phyloP scores from a whole-genome alignment of 92 coral and sea anemone genomes.

The Ricordea florida region DNA sequence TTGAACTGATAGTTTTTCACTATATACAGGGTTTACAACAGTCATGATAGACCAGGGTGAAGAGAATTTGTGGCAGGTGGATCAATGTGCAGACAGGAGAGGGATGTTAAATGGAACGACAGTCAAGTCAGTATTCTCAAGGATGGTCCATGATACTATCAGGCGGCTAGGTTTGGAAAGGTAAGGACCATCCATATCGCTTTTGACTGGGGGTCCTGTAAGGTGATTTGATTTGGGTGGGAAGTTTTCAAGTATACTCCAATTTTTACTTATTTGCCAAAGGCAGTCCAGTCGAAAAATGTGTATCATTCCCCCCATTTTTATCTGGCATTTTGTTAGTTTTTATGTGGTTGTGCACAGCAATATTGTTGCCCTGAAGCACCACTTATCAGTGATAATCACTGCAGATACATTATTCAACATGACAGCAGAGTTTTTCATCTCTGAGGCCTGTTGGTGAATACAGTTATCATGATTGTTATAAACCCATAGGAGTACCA shows the following conservation, averaged over 20 bases:
- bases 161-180: not conserved
- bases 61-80: slow-evolving; percentile 23
- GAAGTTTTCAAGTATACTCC: not conserved
- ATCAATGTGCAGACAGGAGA: slow-evolving; percentile 19
- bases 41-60: slow-evolving; percentile 54
- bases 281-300: too few species aligned
- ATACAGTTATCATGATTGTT: not conserved
- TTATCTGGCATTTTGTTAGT: too few species aligned
- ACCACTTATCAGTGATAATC: too few species aligned
- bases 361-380: too few species aligned
- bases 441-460: too few species aligned
- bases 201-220: too few species aligned
- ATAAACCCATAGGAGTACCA: not conserved
- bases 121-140: slow-evolving; percentile 48
- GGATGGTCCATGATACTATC: slow-evolving; percentile 38
- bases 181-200: too few species aligned
- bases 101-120: slow-evolving; percentile 45
- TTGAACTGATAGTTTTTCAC: not conserved
- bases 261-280: too few species aligned
- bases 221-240: not conserved
- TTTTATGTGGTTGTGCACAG: too few species aligned
- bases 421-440: too few species aligned
- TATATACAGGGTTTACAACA: slow-evolving; percentile 58
- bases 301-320: too few species aligned
- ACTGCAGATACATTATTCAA: too few species aligned